A percentile compares a stretch with the other conserved stretches of the same genome.
Evolutionary conservation across 2,888 invertebrate genomes (phyloP).

Genomic region (Protophormia terraenovae): DNA sequence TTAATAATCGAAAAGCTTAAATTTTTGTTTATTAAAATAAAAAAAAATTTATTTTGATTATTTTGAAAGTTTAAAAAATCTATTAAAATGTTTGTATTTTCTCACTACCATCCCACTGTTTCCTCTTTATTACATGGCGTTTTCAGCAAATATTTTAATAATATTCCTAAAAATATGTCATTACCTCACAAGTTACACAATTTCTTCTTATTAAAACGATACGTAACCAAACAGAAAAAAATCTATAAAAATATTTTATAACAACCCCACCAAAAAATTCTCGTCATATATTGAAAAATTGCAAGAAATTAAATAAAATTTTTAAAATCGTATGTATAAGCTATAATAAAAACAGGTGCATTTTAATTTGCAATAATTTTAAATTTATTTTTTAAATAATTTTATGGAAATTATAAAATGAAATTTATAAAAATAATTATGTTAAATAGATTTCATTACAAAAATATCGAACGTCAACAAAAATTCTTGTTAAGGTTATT

Average conservation of each 20-base stretch:
- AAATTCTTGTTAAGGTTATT: conserved; percentile 9
- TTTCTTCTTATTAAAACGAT: conserved; percentile 14
- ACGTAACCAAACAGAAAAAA: too few species aligned
- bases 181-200: conserved; percentile 11
- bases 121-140: too few species aligned
- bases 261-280: conserved; percentile 1
- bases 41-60: too few species aligned
- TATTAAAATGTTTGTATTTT: too few species aligned
- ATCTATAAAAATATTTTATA: conserved; percentile 9
- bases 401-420: background rate
- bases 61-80: too few species aligned
- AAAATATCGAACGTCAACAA: conserved; percentile 13
- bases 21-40: too few species aligned
- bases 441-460: conserved; percentile 19
- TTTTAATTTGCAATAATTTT: background rate
- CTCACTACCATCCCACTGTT: too few species aligned
- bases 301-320: background rate
- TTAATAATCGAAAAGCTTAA: too few species aligned
- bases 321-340: too few species aligned
- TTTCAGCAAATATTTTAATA: background rate
- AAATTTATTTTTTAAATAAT: background rate
- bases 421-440: background rate
- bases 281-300: background rate
- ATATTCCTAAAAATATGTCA: conserved; percentile 15
- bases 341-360: conserved; percentile 26